Conservation (phyloP, 2,113 vertebrate genomes). For the Oceanites oceanicus region DNA sequence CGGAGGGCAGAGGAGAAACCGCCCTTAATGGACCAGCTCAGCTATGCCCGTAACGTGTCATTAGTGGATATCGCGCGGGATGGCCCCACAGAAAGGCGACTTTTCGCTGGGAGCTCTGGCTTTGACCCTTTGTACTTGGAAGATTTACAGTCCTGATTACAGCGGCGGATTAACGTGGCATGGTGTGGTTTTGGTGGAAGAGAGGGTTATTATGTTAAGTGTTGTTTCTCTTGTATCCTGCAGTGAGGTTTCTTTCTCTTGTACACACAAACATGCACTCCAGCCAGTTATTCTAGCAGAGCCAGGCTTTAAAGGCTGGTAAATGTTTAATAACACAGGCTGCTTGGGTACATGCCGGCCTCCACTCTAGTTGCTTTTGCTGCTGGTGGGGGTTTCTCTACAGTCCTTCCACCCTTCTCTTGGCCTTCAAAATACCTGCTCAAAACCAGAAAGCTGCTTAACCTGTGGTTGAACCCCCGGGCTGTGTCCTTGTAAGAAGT, state of each 20-base stretch:
- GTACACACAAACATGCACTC: background rate
- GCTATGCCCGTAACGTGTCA: background rate
- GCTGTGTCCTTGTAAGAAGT: background rate
- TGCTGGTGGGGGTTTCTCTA: background rate
- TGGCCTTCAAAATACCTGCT: background rate
- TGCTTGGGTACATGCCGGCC: background rate
- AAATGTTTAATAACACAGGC: background rate
- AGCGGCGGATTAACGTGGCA: background rate
- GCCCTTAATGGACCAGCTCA: accelerated
- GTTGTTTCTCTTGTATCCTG: background rate
- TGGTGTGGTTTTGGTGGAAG: background rate
- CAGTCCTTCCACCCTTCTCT: background rate
- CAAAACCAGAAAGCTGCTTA: background rate
- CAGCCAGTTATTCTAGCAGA: background rate
- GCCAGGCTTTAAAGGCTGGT: background rate
- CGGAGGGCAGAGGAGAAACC: accelerated
- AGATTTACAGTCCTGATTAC: background rate
- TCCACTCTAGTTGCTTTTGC: background rate
- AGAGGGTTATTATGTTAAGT: background rate
- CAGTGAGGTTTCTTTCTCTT: background rate
- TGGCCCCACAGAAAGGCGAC: background rate
- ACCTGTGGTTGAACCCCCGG: background rate
- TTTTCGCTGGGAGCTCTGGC: background rate
- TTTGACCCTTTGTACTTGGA: background rate
- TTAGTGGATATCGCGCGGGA: accelerated